A percentile compares a stretch with the other conserved stretches of the same genome.
Evolutionary conservation across 2,113 vertebrate species (phyloP).

Genomic region (Nibea albiflora): DNA sequence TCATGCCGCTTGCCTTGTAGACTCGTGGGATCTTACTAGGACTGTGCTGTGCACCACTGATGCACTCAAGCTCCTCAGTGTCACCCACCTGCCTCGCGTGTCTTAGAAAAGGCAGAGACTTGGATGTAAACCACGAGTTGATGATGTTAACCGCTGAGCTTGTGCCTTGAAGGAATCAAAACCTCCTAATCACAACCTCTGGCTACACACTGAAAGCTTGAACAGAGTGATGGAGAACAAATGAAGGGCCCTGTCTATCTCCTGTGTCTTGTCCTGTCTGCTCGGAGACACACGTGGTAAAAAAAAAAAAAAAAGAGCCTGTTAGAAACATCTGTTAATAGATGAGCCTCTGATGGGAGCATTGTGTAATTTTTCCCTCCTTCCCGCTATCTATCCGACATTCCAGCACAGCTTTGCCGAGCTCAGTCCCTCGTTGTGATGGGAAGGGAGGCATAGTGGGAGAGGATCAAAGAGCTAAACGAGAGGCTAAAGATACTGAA

Average conservation of each 20-base stretch:
- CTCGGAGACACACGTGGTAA: background rate
- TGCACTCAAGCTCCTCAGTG: constrained; percentile 3
- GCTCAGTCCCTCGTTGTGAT: constrained; percentile 61
- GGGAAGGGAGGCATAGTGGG: constrained; percentile 77
- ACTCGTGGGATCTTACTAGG: background rate
- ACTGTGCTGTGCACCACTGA: background rate
- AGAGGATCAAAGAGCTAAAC: constrained; percentile 83
- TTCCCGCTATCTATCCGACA: constrained; percentile 54
- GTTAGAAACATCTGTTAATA: constrained; percentile 70
- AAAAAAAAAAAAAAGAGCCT: background rate
- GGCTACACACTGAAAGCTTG: background rate
- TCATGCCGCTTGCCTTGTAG: background rate
- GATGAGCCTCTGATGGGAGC: constrained; percentile 44
- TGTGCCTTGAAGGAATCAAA: constrained; percentile 11
- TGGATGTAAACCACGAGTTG: constrained; percentile 13
- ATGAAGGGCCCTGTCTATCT: background rate
- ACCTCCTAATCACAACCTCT: constrained; percentile 5
- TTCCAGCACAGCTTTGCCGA: constrained; percentile 77
- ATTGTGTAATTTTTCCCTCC: constrained; percentile 17
- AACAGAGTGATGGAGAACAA: constrained; percentile 1
- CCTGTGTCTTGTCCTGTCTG: background rate
- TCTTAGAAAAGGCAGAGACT: constrained; percentile 8
- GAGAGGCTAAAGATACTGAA: constrained; percentile 82
- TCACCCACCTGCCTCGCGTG: background rate
- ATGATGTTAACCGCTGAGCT: constrained; percentile 20